A percentile compares a stretch with the other conserved stretches of the same genome.
phyloP scores from a whole-genome alignment of 2,113 vertebrate genomes.

The Chitala chitala region DNA sequence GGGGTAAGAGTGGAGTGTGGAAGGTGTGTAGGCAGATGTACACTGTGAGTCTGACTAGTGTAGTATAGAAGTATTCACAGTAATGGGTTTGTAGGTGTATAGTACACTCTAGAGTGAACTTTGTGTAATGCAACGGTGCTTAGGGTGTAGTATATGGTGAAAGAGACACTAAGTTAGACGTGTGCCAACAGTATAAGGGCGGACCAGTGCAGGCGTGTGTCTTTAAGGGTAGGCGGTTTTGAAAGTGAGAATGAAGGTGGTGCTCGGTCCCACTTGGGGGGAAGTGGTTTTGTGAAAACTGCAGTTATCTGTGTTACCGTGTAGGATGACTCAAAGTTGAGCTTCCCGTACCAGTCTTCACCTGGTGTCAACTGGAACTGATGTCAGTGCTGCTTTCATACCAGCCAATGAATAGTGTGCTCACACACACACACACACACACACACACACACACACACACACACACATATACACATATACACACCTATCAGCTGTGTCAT shows the following conservation, averaged over 20 bases:
- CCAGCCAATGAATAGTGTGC: no score
- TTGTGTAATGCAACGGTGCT: background rate
- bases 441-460: background rate
- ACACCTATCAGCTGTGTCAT: no score
- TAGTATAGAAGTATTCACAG: no score
- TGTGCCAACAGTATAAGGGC: background rate
- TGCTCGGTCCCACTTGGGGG: background rate
- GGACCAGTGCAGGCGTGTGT: constrained; percentile 14
- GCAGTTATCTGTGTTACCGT: constrained; percentile 19
- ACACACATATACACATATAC: no score
- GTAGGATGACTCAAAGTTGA: constrained; percentile 10
- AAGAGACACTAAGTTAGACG: background rate
- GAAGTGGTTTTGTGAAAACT: constrained; percentile 27
- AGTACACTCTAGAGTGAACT: background rate
- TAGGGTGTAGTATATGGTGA: background rate
- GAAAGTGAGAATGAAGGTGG: constrained; percentile 25
- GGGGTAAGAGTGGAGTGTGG: no score
- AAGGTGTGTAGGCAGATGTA: no score
- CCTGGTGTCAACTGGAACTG: constrained; percentile 28
- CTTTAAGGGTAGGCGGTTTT: constrained; percentile 16
- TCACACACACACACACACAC: background rate
- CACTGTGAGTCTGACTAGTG: no score
- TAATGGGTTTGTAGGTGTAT: no score
- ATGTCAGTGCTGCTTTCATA: background rate
- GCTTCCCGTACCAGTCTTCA: constrained; percentile 25